phyloP scores from a whole-genome alignment of 2,888 invertebrate genomes.

The Beris chalybata region DNA sequence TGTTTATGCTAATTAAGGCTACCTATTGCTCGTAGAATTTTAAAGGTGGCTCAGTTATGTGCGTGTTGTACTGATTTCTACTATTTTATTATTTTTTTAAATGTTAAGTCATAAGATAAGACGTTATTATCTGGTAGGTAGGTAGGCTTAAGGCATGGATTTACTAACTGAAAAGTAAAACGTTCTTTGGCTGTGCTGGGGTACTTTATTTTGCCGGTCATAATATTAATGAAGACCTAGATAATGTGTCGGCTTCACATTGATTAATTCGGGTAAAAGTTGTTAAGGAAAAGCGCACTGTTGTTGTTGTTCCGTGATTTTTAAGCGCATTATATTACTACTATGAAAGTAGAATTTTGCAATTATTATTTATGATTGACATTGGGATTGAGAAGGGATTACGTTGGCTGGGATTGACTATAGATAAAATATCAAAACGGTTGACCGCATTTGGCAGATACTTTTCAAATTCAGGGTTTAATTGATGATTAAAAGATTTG shows the following conservation, averaged over 20 bases:
- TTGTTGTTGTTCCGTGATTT: too few relatives aligned
- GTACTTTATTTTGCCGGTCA: too few relatives aligned
- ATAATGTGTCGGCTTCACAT: too few relatives aligned
- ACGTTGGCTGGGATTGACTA: slow-evolving; percentile 12
- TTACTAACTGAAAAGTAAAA: too few relatives aligned
- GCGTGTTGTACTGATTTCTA: slow-evolving; percentile 19
- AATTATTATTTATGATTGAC: slow-evolving; percentile 20
- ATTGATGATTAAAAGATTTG: slow-evolving; percentile 23
- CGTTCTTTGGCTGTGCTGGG: too few relatives aligned
- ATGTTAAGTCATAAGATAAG: slow-evolving; percentile 24
- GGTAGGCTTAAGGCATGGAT: too few relatives aligned
- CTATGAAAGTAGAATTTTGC: neutral
- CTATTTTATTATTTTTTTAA: neutral
- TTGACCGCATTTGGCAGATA: slow-evolving; percentile 14
- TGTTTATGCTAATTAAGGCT: neutral
- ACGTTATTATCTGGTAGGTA: slow-evolving; percentile 10
- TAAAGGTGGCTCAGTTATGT: slow-evolving; percentile 1
- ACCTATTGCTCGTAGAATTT: neutral
- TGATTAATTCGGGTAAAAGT: too few relatives aligned
- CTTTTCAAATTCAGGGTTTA: slow-evolving; percentile 15
- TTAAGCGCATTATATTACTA: too few relatives aligned
- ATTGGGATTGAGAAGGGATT: slow-evolving; percentile 15
- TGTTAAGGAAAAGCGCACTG: too few relatives aligned
- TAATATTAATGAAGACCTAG: too few relatives aligned
- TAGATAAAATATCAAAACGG: slow-evolving; percentile 23